A percentile compares a stretch with the other conserved stretches of the same genome.
These are phyloP conservation scores for Stegodyphus mimosarum DNA, from an alignment of 1,140 invertebrate species.

Conservation along the genomic window DNA sequence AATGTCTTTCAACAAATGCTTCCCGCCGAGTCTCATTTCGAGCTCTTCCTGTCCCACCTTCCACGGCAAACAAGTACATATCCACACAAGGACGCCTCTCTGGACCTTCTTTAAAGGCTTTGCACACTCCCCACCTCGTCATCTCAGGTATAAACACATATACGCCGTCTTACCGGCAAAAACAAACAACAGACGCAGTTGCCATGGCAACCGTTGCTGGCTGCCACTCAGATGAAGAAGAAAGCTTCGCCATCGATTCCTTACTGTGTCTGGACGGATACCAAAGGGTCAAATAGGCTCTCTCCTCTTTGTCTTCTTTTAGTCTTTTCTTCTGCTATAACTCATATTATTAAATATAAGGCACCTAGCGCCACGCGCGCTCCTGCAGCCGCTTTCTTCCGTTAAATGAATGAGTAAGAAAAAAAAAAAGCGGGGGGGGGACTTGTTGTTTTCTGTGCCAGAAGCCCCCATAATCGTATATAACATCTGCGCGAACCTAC, in stretches of 20 bases:
- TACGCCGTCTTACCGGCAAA: slow-evolving; percentile 6
- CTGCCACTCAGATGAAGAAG: neutral
- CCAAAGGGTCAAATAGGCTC: neutral
- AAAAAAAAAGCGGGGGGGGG: too few relatives aligned
- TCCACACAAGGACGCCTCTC: neutral
- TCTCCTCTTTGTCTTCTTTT: slow-evolving; percentile 6
- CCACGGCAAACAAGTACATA: too few relatives aligned
- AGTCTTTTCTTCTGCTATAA: neutral
- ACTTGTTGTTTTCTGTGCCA: too few relatives aligned
- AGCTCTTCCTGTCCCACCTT: neutral
- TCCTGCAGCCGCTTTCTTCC: too few relatives aligned
- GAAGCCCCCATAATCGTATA: too few relatives aligned
- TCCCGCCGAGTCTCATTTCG: neutral
- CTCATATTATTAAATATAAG: neutral
- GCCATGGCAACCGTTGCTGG: slow-evolving; percentile 30
- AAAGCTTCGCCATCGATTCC: slow-evolving; percentile 19
- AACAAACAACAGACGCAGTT: slow-evolving; percentile 54
- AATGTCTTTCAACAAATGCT: neutral
- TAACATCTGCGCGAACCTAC: too few relatives aligned
- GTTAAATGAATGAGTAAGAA: too few relatives aligned
- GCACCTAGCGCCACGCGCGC: neutral
- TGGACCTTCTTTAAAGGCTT: neutral
- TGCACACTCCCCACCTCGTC: neutral
- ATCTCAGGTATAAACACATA: slow-evolving; percentile 24
- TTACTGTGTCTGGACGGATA: slow-evolving; percentile 5